Conservation (phyloP, 2,113 vertebrate species). For the Uria lomvia region DNA sequence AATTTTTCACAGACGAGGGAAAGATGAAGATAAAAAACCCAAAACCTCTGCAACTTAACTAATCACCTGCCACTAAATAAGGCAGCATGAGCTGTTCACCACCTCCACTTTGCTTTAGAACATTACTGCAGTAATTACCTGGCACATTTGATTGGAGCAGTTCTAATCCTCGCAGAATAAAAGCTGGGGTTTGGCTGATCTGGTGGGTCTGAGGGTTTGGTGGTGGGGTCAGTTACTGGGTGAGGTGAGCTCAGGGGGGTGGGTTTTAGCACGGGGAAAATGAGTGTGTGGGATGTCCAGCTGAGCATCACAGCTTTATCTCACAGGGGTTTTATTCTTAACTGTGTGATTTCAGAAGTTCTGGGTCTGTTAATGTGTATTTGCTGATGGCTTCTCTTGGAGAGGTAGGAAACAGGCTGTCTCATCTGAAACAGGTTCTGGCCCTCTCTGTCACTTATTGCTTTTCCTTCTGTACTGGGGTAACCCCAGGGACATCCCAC, state of each 20-base stretch:
- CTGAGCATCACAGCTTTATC: neutral
- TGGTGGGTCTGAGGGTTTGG: neutral
- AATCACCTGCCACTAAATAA: neutral
- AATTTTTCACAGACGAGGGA: neutral
- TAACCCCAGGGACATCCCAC: too few species aligned
- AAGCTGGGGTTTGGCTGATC: neutral
- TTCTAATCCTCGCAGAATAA: neutral
- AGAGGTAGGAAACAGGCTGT: neutral
- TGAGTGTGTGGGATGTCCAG: neutral
- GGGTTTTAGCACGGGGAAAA: neutral
- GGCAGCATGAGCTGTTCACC: neutral
- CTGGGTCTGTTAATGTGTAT: neutral
- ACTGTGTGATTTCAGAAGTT: neutral
- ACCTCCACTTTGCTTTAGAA: neutral
- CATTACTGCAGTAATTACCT: neutral
- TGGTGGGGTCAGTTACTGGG: neutral
- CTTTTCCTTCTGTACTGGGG: neutral
- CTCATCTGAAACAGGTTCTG: neutral
- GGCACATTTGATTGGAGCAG: neutral
- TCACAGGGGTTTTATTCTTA: neutral
- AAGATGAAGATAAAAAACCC: neutral
- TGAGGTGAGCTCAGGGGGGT: neutral
- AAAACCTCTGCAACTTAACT: neutral
- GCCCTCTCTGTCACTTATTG: neutral
- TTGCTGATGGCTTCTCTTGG: neutral